These are phyloP conservation scores for Notoglanidium macrostoma DNA, from an alignment of 2,797 vertebrate species.

Conservation along the genomic window DNA sequence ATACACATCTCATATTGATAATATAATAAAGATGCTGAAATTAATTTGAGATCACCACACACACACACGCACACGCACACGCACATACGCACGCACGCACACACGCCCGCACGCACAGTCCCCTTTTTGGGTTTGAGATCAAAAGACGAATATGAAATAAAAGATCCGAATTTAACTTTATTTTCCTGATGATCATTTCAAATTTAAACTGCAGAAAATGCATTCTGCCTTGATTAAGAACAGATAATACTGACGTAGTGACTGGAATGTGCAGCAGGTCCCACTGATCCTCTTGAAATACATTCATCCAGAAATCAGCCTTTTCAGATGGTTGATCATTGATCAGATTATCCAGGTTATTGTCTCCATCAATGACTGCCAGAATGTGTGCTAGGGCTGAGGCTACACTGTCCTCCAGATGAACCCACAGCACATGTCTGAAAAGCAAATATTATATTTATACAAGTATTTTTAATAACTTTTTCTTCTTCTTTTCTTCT, in stretches of 20 bases:
- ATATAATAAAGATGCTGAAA: too few relatives aligned
- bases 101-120: too few relatives aligned
- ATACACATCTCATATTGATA: not conserved
- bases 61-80: too few relatives aligned
- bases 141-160: not conserved
- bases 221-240: not conserved
- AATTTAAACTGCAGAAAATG: not conserved
- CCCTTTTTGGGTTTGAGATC: too few relatives aligned
- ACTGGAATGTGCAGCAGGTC: constrained; percentile 54
- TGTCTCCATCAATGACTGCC: constrained; percentile 58
- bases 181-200: not conserved
- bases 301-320: constrained; percentile 52
- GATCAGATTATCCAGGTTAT: constrained; percentile 56
- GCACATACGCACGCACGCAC: too few relatives aligned
- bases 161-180: not conserved
- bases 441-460: constrained; percentile 10
- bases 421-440: constrained; percentile 50
- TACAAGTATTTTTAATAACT: not conserved
- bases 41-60: too few relatives aligned
- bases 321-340: not conserved
- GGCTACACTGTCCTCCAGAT: constrained; percentile 50
- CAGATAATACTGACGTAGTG: constrained; percentile 15
- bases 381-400: constrained; percentile 57
- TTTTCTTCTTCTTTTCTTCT: not conserved
- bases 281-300: constrained; percentile 51